phyloP scores from a whole-genome alignment of 1,140 invertebrate genomes.

The Lepidurus couesii region DNA sequence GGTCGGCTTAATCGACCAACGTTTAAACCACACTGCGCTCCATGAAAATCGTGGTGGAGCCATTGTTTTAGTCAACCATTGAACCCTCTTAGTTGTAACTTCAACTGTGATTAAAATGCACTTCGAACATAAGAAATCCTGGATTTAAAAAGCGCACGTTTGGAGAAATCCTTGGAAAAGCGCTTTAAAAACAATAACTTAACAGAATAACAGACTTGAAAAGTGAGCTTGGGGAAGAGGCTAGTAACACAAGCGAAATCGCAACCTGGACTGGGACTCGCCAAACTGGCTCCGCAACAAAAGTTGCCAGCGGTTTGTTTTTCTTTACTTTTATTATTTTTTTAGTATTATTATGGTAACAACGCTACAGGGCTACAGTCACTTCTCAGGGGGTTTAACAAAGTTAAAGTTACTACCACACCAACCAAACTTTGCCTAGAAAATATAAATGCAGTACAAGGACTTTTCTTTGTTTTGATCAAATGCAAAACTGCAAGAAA shows the following conservation, averaged over 20 bases:
- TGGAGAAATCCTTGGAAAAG: neutral
- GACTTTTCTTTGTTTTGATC: no score
- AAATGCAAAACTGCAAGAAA: no score
- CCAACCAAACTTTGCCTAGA: no score
- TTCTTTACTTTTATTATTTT: neutral
- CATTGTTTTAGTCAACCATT: neutral
- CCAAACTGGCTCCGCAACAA: conserved; percentile 11
- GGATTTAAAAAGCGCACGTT: neutral
- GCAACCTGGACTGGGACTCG: neutral
- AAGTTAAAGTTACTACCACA: no score
- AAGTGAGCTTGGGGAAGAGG: neutral
- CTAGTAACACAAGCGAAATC: conserved; percentile 2
- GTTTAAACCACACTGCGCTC: neutral
- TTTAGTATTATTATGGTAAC: neutral
- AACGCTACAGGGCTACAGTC: neutral
- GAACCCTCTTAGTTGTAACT: no score
- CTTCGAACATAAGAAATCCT: neutral
- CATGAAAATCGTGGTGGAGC: neutral
- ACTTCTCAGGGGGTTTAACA: neutral
- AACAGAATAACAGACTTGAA: neutral
- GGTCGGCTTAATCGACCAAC: neutral
- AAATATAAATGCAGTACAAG: no score
- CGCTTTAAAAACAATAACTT: neutral
- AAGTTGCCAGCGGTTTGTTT: neutral
- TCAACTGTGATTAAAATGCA: neutral